Conservation (phyloP, 1,140 invertebrate genomes). For the Drosophila saltans region DNA sequence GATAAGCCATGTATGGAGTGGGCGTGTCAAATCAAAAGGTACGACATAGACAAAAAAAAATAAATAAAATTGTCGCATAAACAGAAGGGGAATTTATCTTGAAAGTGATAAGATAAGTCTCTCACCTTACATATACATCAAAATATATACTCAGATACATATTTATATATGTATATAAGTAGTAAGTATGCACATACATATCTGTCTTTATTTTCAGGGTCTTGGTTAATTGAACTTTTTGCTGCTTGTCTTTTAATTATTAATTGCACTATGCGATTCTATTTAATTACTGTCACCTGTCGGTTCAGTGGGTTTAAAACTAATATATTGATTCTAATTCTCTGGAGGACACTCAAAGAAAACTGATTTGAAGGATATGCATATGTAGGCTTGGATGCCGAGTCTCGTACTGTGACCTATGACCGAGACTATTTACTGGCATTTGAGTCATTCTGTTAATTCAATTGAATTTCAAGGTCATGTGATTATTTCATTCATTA, state of each 20-base stretch:
- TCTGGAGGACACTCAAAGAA: not conserved
- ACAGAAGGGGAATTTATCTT: conserved; percentile 26
- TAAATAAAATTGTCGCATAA: conserved; percentile 53
- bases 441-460: not conserved
- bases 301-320: not conserved
- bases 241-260: conserved; percentile 41
- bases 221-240: not conserved
- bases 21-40: conserved; percentile 61
- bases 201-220: not conserved
- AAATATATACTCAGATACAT: not conserved
- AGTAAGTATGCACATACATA: not conserved
- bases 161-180: not conserved
- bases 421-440: not conserved
- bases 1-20: conserved; percentile 39
- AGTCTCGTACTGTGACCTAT: not conserved
- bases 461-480: conserved; percentile 17
- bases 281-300: conserved; percentile 40
- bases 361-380: no score
- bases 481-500: conserved; percentile 11
- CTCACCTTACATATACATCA: conserved; percentile 2
- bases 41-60: conserved; percentile 3
- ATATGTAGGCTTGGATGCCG: no score
- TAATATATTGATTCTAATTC: conserved; percentile 39
- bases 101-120: conserved; percentile 31
- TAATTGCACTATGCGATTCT: conserved; percentile 53